A percentile compares a stretch with the other conserved stretches of the same genome.
Evolutionary conservation across 1,140 invertebrate species (phyloP).

Genomic region (Drosophila teissieri): DNA sequence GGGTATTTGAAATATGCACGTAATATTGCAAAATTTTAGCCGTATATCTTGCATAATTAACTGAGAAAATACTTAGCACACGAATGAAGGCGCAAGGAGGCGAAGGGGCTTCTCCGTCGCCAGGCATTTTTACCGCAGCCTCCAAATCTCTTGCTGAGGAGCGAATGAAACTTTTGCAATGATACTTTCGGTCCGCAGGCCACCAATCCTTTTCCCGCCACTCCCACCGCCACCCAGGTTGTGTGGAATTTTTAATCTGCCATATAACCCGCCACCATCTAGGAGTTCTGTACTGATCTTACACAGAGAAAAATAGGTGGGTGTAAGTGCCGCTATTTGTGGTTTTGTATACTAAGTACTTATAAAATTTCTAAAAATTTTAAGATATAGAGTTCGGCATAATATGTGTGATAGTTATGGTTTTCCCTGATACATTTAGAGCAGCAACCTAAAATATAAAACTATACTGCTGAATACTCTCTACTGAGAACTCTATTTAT

Average conservation of each 20-base stretch:
- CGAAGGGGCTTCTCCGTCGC: conserved; percentile 15
- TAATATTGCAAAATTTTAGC: conserved; percentile 84
- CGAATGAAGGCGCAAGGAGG: conserved; percentile 13
- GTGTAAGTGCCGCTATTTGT: no score
- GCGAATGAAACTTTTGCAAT: conserved; percentile 78
- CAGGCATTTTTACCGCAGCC: conserved; percentile 78
- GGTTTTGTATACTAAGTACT: no score
- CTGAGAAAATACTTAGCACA: conserved; percentile 80
- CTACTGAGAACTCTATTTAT: no score
- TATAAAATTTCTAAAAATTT: no score
- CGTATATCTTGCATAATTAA: conserved; percentile 83
- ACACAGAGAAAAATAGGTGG: conserved; percentile 13
- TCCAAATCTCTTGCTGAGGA: conserved; percentile 61
- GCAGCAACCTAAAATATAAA: no score
- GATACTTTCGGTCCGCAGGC: conserved; percentile 59
- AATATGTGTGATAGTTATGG: no score
- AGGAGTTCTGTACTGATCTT: conserved; percentile 13
- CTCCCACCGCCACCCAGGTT: conserved; percentile 54
- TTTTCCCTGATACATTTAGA: no score
- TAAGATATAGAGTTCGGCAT: no score
- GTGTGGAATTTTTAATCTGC: conserved; percentile 82
- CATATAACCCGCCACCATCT: conserved; percentile 52
- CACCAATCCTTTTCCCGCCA: conserved; percentile 7
- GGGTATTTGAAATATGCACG: conserved; percentile 81
- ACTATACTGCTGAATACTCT: no score